Base-by-base conservation (phyloP, 1,140 invertebrate genomes). In the Ooceraea biroi region DNA sequence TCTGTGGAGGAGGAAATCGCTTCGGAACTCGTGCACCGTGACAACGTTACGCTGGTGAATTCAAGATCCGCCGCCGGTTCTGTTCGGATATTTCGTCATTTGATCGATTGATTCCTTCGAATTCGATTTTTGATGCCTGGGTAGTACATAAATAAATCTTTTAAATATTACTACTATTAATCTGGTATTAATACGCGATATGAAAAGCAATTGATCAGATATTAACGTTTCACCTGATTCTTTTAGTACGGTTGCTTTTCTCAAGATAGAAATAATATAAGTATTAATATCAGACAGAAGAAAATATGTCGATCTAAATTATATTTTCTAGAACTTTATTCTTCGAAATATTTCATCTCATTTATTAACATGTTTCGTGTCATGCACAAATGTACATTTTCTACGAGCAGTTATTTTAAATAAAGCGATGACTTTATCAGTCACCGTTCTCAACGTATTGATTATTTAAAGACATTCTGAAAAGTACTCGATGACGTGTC, bases 11-110 rank as follows among this genome's bases (percentile, higher is more conserved):
- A 77, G 86, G 60, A 85, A 72, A 88, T 88, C 85, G 84, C 78
- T 72, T 71, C 86, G 73, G 80, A 88, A 88, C 69, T 85, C 86
- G 86, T 66, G 72, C 63, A 89, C 87, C 86, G 87, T 89, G 87
- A 89, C 87, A 82, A 30, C 86, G 61, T 69, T 72, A 65, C 73
- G 55, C 14, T 41, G 66, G 8, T 60, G 27, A 27, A 25, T 30
- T 30, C 17, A 46, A n/a, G 30, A 4, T 30, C 10, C 11, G 2
- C 3, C 10, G 36, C 25, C 1, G n/a, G 17, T 25, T 44, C 2
- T 66, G 63, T 7, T 30, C 71, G 36, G 36, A n/a, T 7, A 27
- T 78, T 30, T 65, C 55, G 22, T 77, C 41, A 46, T 17, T 46
- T 25, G 27, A 25, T 44, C 74, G 12, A 63, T 36, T 50, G 19